Evolutionary conservation across 2,113 vertebrate genomes (phyloP), one percentile per base, ranked within the genome.

Genomic region (Glareola pratincola): DNA sequence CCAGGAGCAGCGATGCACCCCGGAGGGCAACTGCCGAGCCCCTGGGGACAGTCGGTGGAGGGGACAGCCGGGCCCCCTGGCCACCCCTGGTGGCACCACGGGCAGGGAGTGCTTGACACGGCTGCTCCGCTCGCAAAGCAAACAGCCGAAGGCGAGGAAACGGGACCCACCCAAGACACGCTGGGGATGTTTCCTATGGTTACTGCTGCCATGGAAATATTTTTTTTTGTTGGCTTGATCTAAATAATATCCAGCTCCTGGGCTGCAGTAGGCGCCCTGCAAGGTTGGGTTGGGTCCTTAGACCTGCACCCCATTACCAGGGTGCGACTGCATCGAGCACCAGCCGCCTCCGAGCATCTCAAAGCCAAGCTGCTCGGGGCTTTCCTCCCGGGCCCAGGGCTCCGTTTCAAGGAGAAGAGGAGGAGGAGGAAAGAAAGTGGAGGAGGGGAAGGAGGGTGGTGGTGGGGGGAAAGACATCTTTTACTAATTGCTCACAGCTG

Each of bases 201-300:
- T 98, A 98, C 98, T 85, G 98, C 98, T 98, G 96, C 97, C 94
- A 98, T 98, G 98, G 98, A 98, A 98, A 98, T 98, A 27, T 84
- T 93, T 92, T 96, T 96, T 92, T 94, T 97, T 94, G 92, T 96
- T 97, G 95, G 96, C 93, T 92, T 57, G 90, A 95, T 96, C 97
- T 98, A 97, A 97, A 94, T 98, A 96, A 95, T 96, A 95, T 91
- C 94, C 73, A 81, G 92, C 80, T 97, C 57, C 73, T 54, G 5
- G 39, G 76, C 63, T 79, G 69, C 75, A 82, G 37, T 13, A 45
- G 9, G 26, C 79, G 95, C 96, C 95, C 92, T 39, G 79, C 89
- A 82, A 53, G 50, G 84, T 71, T 95, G 88, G 68, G 67, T 1
- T 47, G 47, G 53, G 47, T 68, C 59, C 79, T 83, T 4, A 69